Conservation (phyloP, 2,888 invertebrate genomes). For the Thysanoteuthis rhombus region DNA sequence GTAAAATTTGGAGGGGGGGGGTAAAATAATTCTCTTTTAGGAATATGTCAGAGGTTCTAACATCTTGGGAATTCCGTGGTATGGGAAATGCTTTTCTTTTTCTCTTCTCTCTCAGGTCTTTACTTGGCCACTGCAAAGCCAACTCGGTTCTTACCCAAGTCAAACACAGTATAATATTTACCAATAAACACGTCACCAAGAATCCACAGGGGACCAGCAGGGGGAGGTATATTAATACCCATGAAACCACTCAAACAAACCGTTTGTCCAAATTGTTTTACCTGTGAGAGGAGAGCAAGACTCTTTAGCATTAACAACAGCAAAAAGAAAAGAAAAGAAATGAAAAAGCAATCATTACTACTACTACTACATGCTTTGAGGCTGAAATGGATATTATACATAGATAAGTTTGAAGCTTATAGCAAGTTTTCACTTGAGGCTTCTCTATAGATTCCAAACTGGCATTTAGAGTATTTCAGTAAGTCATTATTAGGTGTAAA, state of each 20-base stretch:
- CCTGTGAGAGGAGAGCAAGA: constrained; percentile 45
- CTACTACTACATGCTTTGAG: neutral
- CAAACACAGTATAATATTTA: constrained; percentile 94
- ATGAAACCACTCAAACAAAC: constrained; percentile 96
- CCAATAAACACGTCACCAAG: constrained; percentile 97
- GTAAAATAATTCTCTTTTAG: constrained; percentile 14
- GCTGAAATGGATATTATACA: neutral
- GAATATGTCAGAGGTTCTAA: neutral
- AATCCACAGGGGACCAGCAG: constrained; percentile 96
- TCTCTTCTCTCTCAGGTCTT: neutral
- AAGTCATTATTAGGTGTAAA: neutral
- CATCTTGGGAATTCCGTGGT: constrained; percentile 15
- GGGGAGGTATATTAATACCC: constrained; percentile 94
- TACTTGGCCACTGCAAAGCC: constrained; percentile 80
- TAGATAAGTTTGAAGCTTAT: neutral
- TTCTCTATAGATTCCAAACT: neutral
- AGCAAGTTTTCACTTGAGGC: neutral
- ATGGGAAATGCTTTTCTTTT: neutral
- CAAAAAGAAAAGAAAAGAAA: neutral
- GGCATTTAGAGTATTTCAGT: neutral
- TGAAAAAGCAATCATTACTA: neutral
- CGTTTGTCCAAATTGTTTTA: constrained; percentile 76
- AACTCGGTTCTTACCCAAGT: constrained; percentile 84
- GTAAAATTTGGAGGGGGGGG: neutral
- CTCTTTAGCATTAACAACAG: neutral